Conservation (phyloP, 2,797 vertebrate genomes). For the Helostoma temminkii region DNA sequence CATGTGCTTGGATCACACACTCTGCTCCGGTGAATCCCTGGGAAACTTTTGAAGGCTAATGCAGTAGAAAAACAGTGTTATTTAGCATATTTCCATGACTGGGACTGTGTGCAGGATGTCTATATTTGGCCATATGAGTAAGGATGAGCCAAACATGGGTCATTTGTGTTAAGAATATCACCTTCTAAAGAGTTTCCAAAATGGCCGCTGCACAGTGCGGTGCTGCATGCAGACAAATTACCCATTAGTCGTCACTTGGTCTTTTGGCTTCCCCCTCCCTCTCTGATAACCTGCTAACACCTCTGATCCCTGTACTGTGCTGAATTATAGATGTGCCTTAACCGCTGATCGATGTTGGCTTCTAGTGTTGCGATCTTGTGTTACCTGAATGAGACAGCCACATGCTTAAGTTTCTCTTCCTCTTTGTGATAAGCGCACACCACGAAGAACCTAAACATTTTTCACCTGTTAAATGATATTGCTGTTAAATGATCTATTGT, state of each 20-base stretch:
- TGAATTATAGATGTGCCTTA: constrained; percentile 72
- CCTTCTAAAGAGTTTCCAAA: constrained; percentile 16
- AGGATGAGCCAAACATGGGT: not conserved
- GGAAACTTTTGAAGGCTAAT: constrained; percentile 59
- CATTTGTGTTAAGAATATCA: not conserved
- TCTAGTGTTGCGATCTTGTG: constrained; percentile 29
- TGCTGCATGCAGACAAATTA: constrained; percentile 9
- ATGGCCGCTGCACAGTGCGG: constrained; percentile 25
- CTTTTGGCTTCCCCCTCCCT: not conserved
- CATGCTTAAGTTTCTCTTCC: constrained; percentile 1
- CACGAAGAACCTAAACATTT: not conserved
- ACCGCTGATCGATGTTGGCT: constrained; percentile 55
- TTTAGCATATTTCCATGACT: constrained; percentile 59
- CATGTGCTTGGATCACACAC: constrained; percentile 74
- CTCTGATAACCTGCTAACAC: constrained; percentile 53
- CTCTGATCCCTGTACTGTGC: constrained; percentile 46
- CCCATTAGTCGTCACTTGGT: constrained; percentile 46
- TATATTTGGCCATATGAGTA: constrained; percentile 15
- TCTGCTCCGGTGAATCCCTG: constrained; percentile 63
- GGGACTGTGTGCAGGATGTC: constrained; percentile 29
- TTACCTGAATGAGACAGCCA: constrained; percentile 34
- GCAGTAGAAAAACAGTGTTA: constrained; percentile 53
- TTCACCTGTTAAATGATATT: constrained; percentile 7
- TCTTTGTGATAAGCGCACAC: not conserved
- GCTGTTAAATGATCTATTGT: not conserved